Conservation (phyloP, 2,888 invertebrate genomes). For the Chirona hameri region DNA sequence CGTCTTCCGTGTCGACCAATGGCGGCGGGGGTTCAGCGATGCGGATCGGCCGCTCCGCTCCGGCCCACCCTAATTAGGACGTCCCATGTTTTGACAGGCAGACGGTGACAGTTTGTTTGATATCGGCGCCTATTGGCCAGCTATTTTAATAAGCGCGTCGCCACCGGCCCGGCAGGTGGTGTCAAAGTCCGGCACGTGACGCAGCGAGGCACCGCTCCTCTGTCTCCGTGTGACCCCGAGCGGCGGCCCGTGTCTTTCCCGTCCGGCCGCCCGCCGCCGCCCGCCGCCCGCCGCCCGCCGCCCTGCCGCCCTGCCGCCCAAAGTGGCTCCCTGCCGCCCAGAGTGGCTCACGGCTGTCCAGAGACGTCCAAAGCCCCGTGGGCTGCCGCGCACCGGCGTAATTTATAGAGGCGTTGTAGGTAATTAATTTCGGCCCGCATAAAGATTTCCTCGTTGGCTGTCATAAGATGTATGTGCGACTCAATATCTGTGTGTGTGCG, state of each 20-base stretch:
- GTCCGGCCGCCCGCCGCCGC: too few species aligned
- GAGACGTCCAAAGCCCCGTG: background rate
- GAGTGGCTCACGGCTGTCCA: background rate
- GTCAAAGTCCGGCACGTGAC: background rate
- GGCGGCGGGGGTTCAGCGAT: background rate
- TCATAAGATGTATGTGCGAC: conserved; percentile 13
- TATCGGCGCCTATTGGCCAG: background rate
- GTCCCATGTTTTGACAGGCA: conserved; percentile 8
- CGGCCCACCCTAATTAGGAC: background rate
- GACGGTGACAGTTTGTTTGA: background rate
- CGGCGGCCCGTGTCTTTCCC: too few species aligned
- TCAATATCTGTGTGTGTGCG: background rate
- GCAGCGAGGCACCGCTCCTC: background rate
- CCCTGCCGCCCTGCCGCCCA: too few species aligned
- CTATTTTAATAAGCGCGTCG: background rate
- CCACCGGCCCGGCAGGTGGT: background rate
- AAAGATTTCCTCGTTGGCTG: conserved; percentile 9
- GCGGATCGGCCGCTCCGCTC: background rate
- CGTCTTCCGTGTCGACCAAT: background rate
- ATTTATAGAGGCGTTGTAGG: conserved; percentile 7
- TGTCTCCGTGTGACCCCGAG: background rate
- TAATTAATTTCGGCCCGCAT: background rate
- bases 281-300: too few species aligned
- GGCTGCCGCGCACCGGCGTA: background rate
- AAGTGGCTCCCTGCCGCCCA: too few species aligned